phyloP scores from a whole-genome alignment of 1,140 invertebrate species.

The Drosophila sturtevanti region DNA sequence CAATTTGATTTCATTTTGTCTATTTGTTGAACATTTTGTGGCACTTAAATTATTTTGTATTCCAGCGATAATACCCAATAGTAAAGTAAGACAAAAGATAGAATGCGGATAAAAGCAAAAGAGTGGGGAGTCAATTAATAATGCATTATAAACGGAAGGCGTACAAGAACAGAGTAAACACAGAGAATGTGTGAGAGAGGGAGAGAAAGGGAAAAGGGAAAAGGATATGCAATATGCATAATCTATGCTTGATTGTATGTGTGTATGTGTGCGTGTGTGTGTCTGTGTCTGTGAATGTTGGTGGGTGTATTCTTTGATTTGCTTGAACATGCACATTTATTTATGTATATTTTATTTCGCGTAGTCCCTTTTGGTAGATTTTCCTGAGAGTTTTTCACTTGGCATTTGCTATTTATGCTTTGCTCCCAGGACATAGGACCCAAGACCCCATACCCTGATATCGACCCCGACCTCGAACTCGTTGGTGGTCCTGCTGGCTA shows the following conservation, averaged over 20 bases:
- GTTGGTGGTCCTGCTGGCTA: conserved; percentile 45
- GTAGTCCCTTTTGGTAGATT: conserved; percentile 41
- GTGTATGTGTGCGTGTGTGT: conserved; percentile 18
- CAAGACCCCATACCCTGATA: neutral
- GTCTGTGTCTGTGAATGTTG: conserved; percentile 27
- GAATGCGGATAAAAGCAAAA: neutral
- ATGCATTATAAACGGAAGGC: conserved; percentile 27
- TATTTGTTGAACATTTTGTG: neutral
- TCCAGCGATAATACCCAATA: neutral
- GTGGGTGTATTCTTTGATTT: conserved; percentile 69
- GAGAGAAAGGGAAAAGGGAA: neutral
- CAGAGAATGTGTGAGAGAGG: no score
- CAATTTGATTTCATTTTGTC: conserved; percentile 5
- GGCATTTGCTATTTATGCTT: conserved; percentile 65
- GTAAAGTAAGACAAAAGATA: neutral
- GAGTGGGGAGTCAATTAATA: conserved; percentile 42
- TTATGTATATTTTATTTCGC: conserved; percentile 69
- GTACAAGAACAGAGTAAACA: neutral
- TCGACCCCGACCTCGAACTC: neutral
- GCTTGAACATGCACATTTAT: conserved; percentile 72
- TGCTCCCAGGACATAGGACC: conserved; percentile 24
- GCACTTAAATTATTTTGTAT: conserved; percentile 16
- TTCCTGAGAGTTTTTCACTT: conserved; percentile 34
- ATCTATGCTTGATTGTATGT: conserved; percentile 33
- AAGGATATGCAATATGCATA: conserved; percentile 71